Percentiles rank a stretch among this genome's conserved stretches.
These are phyloP conservation scores for Drosophila tanythrix DNA, from an alignment of 2,888 invertebrate species.

Conservation along the genomic window DNA sequence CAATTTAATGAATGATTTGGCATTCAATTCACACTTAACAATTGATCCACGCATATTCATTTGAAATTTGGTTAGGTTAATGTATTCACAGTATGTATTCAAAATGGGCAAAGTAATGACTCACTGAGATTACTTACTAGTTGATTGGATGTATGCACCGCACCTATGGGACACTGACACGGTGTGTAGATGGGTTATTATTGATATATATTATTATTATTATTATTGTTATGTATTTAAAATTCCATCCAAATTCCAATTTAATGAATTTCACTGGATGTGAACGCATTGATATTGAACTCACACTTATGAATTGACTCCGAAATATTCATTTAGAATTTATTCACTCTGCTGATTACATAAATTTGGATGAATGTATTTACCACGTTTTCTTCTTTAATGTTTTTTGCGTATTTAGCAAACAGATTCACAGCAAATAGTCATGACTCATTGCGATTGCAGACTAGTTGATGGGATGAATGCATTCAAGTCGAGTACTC, in stretches of 20 bases:
- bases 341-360: neutral
- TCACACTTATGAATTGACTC: neutral
- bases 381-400: neutral
- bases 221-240: neutral
- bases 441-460: conserved; percentile 17
- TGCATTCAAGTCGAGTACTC: conserved; percentile 33
- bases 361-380: neutral
- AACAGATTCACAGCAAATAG: neutral
- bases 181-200: neutral
- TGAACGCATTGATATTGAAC: neutral
- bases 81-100: neutral
- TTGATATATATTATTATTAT: neutral
- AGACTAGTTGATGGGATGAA: conserved; percentile 15
- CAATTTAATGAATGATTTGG: no score
- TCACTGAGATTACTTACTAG: neutral
- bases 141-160: conserved; percentile 16
- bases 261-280: no score
- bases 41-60: neutral
- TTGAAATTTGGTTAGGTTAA: neutral
- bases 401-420: neutral
- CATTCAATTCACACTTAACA: neutral
- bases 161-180: neutral
- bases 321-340: neutral
- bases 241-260: neutral
- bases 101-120: neutral